These are phyloP conservation scores for Ochotona princeps DNA, from an alignment of 2,113 vertebrate genomes.

Conservation along the genomic window DNA sequence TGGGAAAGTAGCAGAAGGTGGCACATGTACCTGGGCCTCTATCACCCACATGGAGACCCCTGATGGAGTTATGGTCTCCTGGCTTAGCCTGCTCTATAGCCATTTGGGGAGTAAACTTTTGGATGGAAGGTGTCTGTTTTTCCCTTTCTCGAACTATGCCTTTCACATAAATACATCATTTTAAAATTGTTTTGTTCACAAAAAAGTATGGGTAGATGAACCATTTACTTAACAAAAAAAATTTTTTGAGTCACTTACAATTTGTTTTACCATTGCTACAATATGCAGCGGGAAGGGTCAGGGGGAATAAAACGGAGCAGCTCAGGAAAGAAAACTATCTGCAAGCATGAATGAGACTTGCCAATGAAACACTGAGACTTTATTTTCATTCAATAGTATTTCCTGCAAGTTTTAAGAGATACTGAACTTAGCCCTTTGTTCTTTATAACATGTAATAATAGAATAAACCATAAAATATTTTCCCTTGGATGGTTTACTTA, in stretches of 20 bases:
- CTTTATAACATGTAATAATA: neutral
- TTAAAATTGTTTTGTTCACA: neutral
- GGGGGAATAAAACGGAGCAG: neutral
- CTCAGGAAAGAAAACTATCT: conserved; percentile 27
- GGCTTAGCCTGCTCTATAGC: too few species aligned
- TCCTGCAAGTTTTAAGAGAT: conserved; percentile 22
- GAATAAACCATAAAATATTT: conserved; percentile 25
- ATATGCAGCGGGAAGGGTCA: neutral
- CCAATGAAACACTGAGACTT: conserved; percentile 25
- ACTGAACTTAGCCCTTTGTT: neutral
- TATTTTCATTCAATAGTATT: conserved; percentile 7
- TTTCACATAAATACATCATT: too few species aligned
- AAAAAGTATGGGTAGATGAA: neutral
- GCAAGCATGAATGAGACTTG: neutral
- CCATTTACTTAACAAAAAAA: neutral
- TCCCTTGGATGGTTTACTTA: conserved; percentile 53
- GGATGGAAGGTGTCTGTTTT: too few species aligned
- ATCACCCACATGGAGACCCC: too few species aligned
- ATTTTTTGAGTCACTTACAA: neutral
- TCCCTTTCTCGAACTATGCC: too few species aligned
- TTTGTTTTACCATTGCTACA: too few species aligned
- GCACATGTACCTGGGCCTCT: too few species aligned
- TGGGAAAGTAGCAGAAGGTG: too few species aligned
- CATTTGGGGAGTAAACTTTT: too few species aligned
- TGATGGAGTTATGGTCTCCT: too few species aligned